Evolutionary conservation across 2,113 vertebrate genomes (phyloP).

Genomic region (Gallinago paraguaiae): DNA sequence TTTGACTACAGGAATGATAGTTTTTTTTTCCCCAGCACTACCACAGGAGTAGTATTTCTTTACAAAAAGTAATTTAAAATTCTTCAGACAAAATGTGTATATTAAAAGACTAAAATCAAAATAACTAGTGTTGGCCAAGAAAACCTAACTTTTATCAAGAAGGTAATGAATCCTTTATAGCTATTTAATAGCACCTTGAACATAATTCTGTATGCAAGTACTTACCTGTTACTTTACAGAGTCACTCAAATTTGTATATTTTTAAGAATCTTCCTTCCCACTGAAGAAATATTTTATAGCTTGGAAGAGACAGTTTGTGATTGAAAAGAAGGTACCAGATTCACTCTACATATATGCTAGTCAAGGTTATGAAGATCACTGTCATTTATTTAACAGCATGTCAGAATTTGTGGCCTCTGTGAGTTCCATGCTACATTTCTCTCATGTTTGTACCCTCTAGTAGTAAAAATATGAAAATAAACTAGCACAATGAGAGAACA

Average conservation of each 20-base stretch:
- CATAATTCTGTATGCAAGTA: background rate
- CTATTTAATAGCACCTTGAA: background rate
- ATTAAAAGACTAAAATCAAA: background rate
- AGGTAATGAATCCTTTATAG: background rate
- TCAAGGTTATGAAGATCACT: background rate
- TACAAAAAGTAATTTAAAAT: background rate
- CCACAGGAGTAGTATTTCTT: background rate
- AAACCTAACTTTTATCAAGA: background rate
- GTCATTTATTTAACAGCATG: background rate
- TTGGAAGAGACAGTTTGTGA: background rate
- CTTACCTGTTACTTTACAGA: background rate
- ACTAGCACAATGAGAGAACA: background rate
- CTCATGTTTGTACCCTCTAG: background rate
- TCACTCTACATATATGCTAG: background rate
- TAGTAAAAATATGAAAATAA: background rate
- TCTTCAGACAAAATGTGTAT: background rate
- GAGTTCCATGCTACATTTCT: background rate
- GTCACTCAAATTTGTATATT: background rate
- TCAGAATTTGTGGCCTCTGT: background rate
- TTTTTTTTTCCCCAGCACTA: background rate
- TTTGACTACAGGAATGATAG: background rate
- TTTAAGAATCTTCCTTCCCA: background rate
- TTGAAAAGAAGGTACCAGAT: background rate
- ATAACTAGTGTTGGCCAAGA: background rate
- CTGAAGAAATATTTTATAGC: background rate